Evolutionary conservation across 2,888 invertebrate genomes (phyloP).

Genomic region (Noctua fimbriata): DNA sequence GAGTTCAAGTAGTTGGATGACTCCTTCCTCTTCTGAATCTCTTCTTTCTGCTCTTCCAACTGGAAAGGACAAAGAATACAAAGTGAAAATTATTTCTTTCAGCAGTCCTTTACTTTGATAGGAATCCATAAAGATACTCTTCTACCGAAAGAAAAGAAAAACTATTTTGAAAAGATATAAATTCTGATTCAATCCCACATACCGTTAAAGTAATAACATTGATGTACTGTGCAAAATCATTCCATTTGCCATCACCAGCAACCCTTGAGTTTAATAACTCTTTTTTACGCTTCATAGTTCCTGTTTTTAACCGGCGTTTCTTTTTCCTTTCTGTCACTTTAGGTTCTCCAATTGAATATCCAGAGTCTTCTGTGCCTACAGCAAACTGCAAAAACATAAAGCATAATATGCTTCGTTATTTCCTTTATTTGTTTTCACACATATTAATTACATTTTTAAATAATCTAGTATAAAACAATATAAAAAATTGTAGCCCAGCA

Average conservation of each 20-base stretch:
- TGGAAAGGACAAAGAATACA: constrained; percentile 51
- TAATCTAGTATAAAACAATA: too few relatives aligned
- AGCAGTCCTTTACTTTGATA: neutral
- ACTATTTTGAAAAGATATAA: neutral
- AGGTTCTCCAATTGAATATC: constrained; percentile 18
- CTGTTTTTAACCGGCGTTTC: constrained; percentile 58
- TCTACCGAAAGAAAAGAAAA: neutral
- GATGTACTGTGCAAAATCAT: constrained; percentile 65
- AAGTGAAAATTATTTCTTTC: neutral
- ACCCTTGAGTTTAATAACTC: constrained; percentile 26
- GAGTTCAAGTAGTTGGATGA: constrained; percentile 84
- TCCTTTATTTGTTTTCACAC: too few relatives aligned
- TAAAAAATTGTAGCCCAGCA: too few relatives aligned
- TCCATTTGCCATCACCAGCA: constrained; percentile 71
- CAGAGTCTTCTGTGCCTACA: constrained; percentile 21
- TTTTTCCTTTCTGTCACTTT: constrained; percentile 26
- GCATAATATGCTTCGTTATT: neutral
- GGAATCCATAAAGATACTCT: neutral
- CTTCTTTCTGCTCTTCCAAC: constrained; percentile 83
- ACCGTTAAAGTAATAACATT: constrained; percentile 77
- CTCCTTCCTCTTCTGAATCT: constrained; percentile 79
- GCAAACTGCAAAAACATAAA: constrained; percentile 30
- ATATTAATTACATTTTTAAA: too few relatives aligned
- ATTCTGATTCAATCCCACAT: constrained; percentile 44
- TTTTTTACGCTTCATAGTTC: constrained; percentile 33